These are phyloP conservation scores for Miichthys miiuy DNA, from an alignment of 2,797 vertebrate species.

Conservation along the genomic window DNA sequence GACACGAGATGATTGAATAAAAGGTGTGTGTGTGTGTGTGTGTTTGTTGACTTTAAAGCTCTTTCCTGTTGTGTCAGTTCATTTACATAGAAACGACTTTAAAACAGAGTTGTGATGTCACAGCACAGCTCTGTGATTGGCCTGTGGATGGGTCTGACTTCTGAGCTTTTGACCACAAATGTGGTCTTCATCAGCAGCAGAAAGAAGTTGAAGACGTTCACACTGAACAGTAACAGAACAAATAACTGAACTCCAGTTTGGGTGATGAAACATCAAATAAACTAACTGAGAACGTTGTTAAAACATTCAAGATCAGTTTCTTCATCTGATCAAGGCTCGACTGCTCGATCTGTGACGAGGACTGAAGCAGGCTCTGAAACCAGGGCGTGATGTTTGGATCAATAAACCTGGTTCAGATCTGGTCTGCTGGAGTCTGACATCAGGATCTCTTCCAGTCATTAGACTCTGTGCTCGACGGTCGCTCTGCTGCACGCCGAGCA, in stretches of 20 bases:
- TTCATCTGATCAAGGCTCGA: no score
- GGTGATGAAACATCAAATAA: no score
- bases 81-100: slow-evolving; percentile 40
- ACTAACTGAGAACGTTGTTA: no score
- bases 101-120: neutral
- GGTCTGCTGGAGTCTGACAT: neutral
- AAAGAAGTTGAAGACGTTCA: no score
- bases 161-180: neutral
- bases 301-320: no score
- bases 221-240: no score
- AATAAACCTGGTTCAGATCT: neutral
- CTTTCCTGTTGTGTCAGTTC: neutral
- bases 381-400: neutral
- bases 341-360: no score
- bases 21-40: neutral
- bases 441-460: slow-evolving; percentile 32
- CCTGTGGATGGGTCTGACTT: neutral
- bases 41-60: slow-evolving; percentile 30
- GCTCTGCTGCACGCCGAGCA: slow-evolving; percentile 24
- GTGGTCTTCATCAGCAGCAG: neutral
- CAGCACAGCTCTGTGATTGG: slow-evolving; percentile 4
- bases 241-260: no score
- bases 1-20: neutral
- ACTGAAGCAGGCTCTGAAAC: neutral
- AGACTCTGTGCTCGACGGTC: slow-evolving; percentile 13